A percentile compares a stretch with the other conserved stretches of the same genome.
phyloP scores from a whole-genome alignment of 30 jellyfish, hydroid and myxozoan species.

The Sanderia malayensis region DNA sequence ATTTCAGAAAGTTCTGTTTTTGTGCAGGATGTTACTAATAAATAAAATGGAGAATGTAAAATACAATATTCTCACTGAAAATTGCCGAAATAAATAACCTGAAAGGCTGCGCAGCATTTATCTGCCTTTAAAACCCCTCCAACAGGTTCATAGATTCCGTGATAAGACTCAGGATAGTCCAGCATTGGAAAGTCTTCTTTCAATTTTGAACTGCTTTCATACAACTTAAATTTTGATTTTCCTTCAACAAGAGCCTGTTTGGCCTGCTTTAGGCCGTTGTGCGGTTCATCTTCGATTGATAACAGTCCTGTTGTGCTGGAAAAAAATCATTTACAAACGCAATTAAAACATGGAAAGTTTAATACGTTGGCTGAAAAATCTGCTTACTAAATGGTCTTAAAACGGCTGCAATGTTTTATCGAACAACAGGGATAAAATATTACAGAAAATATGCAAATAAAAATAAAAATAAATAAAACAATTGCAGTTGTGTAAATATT shows the following conservation, averaged over 20 bases:
- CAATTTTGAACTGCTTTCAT: constrained; percentile 15
- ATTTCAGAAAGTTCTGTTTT: too few relatives aligned
- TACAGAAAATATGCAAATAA: too few relatives aligned
- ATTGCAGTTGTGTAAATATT: too few relatives aligned
- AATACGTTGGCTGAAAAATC: too few relatives aligned
- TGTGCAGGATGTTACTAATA: too few relatives aligned
- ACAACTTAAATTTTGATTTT: constrained; percentile 16
- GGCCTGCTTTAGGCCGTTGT: constrained; percentile 1
- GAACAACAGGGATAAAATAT: too few relatives aligned
- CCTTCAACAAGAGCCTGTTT: constrained; percentile 10
- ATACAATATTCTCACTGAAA: too few relatives aligned
- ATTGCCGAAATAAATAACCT: constrained; percentile 71
- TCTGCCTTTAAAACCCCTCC: constrained; percentile 75
- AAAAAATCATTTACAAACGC: constrained; percentile 12
- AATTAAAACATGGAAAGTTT: too few relatives aligned
- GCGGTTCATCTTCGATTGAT: constrained; percentile 27
- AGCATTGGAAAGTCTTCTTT: constrained; percentile 60
- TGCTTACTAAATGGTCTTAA: too few relatives aligned
- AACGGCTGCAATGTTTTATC: too few relatives aligned
- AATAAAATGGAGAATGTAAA: too few relatives aligned
- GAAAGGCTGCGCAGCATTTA: constrained; percentile 69
- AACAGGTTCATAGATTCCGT: constrained; percentile 58
- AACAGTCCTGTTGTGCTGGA: constrained; percentile 53
- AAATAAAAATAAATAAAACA: too few relatives aligned
- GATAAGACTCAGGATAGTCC: constrained; percentile 6